phyloP scores from a whole-genome alignment of 2,888 invertebrate genomes.

The Buathra laborator region DNA sequence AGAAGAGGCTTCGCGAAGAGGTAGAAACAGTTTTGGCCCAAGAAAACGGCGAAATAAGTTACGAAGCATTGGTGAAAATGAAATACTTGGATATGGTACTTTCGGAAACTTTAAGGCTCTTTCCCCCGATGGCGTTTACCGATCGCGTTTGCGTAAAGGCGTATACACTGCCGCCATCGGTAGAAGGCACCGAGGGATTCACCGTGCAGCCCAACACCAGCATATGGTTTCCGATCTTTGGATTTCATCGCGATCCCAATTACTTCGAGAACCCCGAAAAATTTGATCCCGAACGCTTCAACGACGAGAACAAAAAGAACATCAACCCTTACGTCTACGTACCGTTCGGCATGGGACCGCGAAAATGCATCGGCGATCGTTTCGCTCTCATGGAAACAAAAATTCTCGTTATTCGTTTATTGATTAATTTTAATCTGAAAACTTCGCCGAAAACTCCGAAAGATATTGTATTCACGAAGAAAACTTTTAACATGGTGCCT shows the following conservation, averaged over 20 bases:
- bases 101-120: constrained; percentile 86
- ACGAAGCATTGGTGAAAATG: constrained; percentile 69
- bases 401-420: constrained; percentile 58
- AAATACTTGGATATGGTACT: constrained; percentile 75
- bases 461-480: constrained; percentile 76
- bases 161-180: constrained; percentile 83
- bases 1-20: constrained; percentile 83
- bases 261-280: constrained; percentile 70
- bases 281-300: constrained; percentile 72
- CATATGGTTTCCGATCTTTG: constrained; percentile 69
- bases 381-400: constrained; percentile 69
- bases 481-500: constrained; percentile 51
- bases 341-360: constrained; percentile 77
- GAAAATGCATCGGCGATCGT: constrained; percentile 68
- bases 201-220: constrained; percentile 62
- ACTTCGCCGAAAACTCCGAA: constrained; percentile 83
- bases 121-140: constrained; percentile 85
- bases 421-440: constrained; percentile 61
- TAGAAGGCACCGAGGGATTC: constrained; percentile 34
- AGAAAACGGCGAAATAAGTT: constrained; percentile 66
- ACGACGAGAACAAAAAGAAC: constrained; percentile 62
- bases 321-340: constrained; percentile 75
- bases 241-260: constrained; percentile 74
- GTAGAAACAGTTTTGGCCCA: constrained; percentile 72
- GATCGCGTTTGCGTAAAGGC: constrained; percentile 86